Evolutionary conservation across 2,888 invertebrate species (phyloP), one percentile per base, ranked within the genome.

Genomic region (Apodemia zela): DNA sequence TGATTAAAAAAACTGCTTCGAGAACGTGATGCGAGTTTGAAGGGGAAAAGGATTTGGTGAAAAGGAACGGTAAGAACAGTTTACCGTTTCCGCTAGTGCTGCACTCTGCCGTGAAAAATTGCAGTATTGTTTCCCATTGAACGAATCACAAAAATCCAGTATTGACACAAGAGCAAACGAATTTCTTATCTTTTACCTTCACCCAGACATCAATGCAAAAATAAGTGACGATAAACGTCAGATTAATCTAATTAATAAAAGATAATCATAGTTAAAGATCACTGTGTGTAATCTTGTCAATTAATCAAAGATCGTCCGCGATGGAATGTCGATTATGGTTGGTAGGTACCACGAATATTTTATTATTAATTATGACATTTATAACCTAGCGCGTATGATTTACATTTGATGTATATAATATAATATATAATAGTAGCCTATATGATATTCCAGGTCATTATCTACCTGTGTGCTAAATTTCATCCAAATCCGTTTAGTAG

Each of bases 191-290:
- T n/a, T 3, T 17, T 5, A 29, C 4, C 29, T 10, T 33, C 4
- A 33, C 33, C 10, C 3, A 1, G 33, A 33, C 25, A 25, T 25
- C 3, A 54, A 7, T 54, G 13, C 13, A n/a, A 54, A 6, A 25
- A 5, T 15, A 15, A 25, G 25, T 21, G 13, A 54, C 15, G 15
- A 51, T 15, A 25, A 11, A 54, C 2, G n/a, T 25, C 3, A 42
- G 42, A 38, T 21, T 11, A 13, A 25, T 21, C 33, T 25, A 21
- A 21, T 54, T 0, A 25, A 54, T 21, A 54, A 54, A 7, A 54
- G 54, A 25, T 54, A 54, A 54, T 54, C 54, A 15, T 6, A 21
- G 25, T 54, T 21, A 54, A 54, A 25, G 54, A 54, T 54, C 54
- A 54, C 3, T 25, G 18, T 21, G 18, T 21, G 25, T 21, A 51